Percentiles rank a stretch among this genome's conserved stretches.
Evolutionary conservation across 1,140 invertebrate genomes (phyloP).

Genomic region (Acromyrmex echinatior): DNA sequence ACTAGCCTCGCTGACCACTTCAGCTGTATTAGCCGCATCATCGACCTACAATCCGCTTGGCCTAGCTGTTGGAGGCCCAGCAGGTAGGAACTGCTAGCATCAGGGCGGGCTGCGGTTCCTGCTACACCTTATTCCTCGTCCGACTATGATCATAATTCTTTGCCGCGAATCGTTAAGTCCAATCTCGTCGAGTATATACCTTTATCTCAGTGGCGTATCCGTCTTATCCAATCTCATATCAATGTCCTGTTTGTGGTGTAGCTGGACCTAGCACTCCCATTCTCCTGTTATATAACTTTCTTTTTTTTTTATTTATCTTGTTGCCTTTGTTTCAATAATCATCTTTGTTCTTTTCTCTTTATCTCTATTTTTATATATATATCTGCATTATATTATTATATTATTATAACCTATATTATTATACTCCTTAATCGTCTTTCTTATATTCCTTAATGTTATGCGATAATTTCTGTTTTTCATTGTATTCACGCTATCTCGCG

Average conservation of each 20-base stretch:
- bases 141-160: conserved; percentile 69
- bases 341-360: conserved; percentile 33
- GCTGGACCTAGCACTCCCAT: conserved; percentile 85
- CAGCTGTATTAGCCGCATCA: conserved; percentile 89
- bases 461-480: conserved; percentile 13
- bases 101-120: conserved; percentile 86
- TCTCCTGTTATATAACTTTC: conserved; percentile 70
- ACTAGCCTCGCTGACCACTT: conserved; percentile 92
- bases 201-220: conserved; percentile 63
- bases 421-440: background rate
- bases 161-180: conserved; percentile 42
- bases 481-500: background rate
- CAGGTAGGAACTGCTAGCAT: conserved; percentile 90
- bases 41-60: conserved; percentile 94
- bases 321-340: conserved; percentile 68
- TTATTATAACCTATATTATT: conserved; percentile 10
- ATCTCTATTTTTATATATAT: conserved; percentile 7
- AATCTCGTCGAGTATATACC: conserved; percentile 38
- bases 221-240: conserved; percentile 64
- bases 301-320: conserved; percentile 50
- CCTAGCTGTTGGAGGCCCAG: conserved; percentile 91
- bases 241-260: conserved; percentile 82
- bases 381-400: conserved; percentile 11
- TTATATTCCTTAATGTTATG: background rate
- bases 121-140: conserved; percentile 82